Evolutionary conservation across 2,113 vertebrate genomes (phyloP).

Genomic region (Planiliza haematocheilus): DNA sequence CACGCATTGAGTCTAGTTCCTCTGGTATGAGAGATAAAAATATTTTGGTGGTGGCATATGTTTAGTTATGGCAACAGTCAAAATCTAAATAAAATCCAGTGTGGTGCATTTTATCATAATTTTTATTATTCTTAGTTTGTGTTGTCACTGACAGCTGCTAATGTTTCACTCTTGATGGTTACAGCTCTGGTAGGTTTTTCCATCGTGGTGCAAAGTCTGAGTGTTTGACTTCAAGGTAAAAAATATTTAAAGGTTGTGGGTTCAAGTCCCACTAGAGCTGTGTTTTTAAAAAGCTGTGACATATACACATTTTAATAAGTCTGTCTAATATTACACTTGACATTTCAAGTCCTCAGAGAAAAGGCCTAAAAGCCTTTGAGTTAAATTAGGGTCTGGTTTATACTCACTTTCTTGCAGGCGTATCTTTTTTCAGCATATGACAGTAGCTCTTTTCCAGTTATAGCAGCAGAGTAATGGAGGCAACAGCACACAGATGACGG

Average conservation of each 20-base stretch:
- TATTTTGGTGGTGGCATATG: neutral
- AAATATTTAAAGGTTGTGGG: too few relatives aligned
- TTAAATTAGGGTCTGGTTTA: slow-evolving; percentile 35
- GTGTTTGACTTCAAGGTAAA: too few relatives aligned
- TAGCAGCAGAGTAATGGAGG: slow-evolving; percentile 49
- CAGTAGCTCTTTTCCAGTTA: slow-evolving; percentile 54
- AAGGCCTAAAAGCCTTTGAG: slow-evolving; percentile 13
- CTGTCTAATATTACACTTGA: slow-evolving; percentile 18
- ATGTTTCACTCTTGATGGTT: neutral
- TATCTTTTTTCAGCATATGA: slow-evolving; percentile 34
- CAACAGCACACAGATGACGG: slow-evolving; percentile 24
- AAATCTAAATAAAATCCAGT: neutral
- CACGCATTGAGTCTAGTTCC: slow-evolving; percentile 8
- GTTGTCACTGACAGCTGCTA: too few relatives aligned
- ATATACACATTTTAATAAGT: slow-evolving; percentile 8
- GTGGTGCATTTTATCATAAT: neutral
- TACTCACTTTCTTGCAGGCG: neutral
- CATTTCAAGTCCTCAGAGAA: neutral
- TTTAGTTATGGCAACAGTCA: neutral
- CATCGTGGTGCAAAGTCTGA: neutral
- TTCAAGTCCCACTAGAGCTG: too few relatives aligned
- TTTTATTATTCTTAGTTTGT: too few relatives aligned
- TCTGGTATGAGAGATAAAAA: neutral
- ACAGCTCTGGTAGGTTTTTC: neutral
- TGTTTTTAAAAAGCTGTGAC: too few relatives aligned